Conservation (phyloP, 2,888 invertebrate genomes). For the Patella depressa region DNA sequence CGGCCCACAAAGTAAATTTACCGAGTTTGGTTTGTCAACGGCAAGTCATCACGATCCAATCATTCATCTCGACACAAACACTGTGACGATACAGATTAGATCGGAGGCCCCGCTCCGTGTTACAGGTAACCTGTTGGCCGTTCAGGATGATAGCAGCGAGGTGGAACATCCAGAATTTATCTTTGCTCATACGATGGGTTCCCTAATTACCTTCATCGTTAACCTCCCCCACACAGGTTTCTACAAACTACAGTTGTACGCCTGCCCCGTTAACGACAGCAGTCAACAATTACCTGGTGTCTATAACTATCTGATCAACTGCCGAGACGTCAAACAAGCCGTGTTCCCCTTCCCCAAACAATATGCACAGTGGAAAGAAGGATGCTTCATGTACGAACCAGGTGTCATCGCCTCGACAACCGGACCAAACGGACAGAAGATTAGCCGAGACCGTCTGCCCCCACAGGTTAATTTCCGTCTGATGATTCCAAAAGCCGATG, state of each 20-base stretch:
- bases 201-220: conserved; percentile 58
- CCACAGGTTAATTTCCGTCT: conserved; percentile 59
- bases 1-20: conserved; percentile 69
- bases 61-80: conserved; percentile 64
- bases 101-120: conserved; percentile 63
- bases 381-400: conserved; percentile 69
- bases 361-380: conserved; percentile 72
- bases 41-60: conserved; percentile 67
- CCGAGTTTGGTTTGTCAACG: conserved; percentile 64
- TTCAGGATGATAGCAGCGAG: conserved; percentile 49
- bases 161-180: conserved; percentile 65
- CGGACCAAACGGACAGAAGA: conserved; percentile 38
- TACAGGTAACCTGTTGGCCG: conserved; percentile 69
- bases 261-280: conserved; percentile 63
- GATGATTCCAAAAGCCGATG: conserved; percentile 64
- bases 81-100: conserved; percentile 58
- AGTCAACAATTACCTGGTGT: conserved; percentile 70
- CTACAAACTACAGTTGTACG: conserved; percentile 71
- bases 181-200: conserved; percentile 64
- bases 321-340: conserved; percentile 50
- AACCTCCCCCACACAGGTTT: conserved; percentile 65
- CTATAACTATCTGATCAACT: conserved; percentile 71
- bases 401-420: conserved; percentile 51
- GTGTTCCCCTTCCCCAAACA: conserved; percentile 69
- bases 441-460: conserved; percentile 33